A percentile compares a stretch with the other conserved stretches of the same genome.
phyloP scores from a whole-genome alignment of 1,140 invertebrate genomes.

The Drosophila pectinifera region DNA sequence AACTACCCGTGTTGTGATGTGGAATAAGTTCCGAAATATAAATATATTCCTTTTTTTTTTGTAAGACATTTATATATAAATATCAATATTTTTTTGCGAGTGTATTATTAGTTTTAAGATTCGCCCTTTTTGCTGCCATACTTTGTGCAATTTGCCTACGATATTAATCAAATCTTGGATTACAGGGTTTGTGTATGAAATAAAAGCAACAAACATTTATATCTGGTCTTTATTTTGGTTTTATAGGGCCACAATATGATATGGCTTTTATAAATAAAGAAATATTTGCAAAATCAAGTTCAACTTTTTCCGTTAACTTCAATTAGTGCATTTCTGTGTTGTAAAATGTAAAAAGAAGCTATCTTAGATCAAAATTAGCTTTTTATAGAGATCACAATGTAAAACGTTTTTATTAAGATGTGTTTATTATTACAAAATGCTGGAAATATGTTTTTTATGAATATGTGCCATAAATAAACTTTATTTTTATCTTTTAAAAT shows the following conservation, averaged over 20 bases:
- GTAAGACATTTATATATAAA: constrained; percentile 2
- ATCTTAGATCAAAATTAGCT: background rate
- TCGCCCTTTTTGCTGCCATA: constrained; percentile 18
- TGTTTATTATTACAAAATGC: too few species aligned
- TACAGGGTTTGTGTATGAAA: constrained; percentile 1
- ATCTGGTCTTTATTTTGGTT: background rate
- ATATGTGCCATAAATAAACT: too few species aligned
- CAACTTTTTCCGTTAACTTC: constrained; percentile 17
- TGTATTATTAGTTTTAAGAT: constrained; percentile 32
- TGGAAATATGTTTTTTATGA: too few species aligned
- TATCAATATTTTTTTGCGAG: constrained; percentile 9
- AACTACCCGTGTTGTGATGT: constrained; percentile 68
- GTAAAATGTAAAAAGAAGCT: background rate
- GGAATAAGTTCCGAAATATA: constrained; percentile 68
- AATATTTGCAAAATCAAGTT: background rate
- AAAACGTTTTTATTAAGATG: background rate
- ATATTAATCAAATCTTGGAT: background rate
- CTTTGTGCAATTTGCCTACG: constrained; percentile 33
- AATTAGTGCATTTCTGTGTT: constrained; percentile 15
- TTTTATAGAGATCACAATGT: background rate
- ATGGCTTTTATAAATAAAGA: background rate
- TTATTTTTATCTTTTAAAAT: background rate
- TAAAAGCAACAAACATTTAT: background rate
- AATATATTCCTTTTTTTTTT: constrained; percentile 39
- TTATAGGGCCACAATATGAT: too few species aligned